Conservation (phyloP, 2,113 vertebrate genomes). For the Percopsis transmontana region DNA sequence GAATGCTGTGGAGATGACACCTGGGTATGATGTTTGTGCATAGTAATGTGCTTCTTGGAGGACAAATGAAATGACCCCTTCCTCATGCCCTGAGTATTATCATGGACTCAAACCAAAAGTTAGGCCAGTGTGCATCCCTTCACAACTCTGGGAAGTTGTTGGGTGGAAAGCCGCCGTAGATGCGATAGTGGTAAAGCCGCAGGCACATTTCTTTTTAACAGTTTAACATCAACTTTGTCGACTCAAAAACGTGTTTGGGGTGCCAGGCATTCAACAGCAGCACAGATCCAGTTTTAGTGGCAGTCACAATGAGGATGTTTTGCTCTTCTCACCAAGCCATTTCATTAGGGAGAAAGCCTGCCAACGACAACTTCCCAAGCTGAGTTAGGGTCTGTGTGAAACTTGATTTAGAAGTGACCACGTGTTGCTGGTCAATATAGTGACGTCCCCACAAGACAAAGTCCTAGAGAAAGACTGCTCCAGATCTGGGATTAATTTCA, state of each 20-base stretch:
- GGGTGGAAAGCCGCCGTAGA: not conserved
- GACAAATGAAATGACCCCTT: conserved; percentile 4
- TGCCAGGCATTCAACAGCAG: too few species aligned
- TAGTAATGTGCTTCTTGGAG: conserved; percentile 32
- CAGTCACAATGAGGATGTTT: too few species aligned
- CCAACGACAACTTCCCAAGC: conserved; percentile 42
- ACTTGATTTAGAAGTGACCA: conserved; percentile 9
- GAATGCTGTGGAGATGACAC: conserved; percentile 47
- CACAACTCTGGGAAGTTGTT: conserved; percentile 30
- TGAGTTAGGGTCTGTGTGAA: conserved; percentile 29
- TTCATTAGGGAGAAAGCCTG: not conserved
- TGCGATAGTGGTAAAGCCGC: not conserved
- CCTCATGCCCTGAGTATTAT: conserved; percentile 9
- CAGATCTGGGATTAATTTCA: conserved; percentile 8
- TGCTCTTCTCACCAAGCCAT: too few species aligned
- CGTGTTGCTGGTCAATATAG: conserved; percentile 18
- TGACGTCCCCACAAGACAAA: conserved; percentile 41
- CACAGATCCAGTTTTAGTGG: too few species aligned
- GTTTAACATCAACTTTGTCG: too few species aligned
- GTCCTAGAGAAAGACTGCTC: conserved; percentile 30
- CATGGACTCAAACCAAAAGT: conserved; percentile 32
- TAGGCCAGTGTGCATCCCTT: conserved; percentile 17
- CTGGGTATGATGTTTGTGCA: conserved; percentile 18
- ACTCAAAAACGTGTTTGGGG: too few species aligned
- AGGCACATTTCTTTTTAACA: too few species aligned